Percentiles rank a stretch among this genome's conserved stretches.
These are phyloP conservation scores for Nephrotoma guestfalica DNA, from an alignment of 2,888 invertebrate species.

Conservation along the genomic window DNA sequence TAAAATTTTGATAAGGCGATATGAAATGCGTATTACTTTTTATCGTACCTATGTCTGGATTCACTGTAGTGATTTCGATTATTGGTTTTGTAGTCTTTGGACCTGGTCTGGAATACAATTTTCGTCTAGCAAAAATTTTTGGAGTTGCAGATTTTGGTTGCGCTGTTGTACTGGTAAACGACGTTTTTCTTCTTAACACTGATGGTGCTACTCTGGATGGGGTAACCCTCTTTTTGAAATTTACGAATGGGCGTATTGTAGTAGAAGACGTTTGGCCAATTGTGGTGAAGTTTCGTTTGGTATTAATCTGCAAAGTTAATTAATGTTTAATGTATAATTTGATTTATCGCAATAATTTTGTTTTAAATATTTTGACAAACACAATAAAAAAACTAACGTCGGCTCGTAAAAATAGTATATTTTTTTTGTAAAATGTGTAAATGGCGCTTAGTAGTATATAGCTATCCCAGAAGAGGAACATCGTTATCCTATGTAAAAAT, in stretches of 20 bases:
- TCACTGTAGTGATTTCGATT: background rate
- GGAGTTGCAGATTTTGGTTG: background rate
- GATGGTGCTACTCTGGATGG: background rate
- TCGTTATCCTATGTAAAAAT: no score
- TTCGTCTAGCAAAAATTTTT: background rate
- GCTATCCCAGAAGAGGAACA: no score
- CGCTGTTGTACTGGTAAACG: background rate
- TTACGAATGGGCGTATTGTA: background rate
- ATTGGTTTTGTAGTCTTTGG: background rate
- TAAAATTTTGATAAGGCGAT: background rate
- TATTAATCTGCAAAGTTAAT: background rate
- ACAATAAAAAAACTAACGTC: no score
- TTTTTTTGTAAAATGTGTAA: no score
- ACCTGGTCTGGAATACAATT: background rate
- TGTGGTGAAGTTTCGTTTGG: background rate
- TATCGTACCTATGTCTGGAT: background rate
- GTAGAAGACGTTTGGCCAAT: background rate
- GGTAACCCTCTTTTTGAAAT: background rate
- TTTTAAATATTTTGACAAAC: no score
- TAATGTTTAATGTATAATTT: no score
- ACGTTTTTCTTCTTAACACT: background rate
- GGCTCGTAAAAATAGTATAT: no score
- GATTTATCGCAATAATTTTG: no score
- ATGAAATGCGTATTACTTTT: background rate
- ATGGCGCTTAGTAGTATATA: no score